These are phyloP conservation scores for Urocolius indicus DNA, from an alignment of 2,113 vertebrate genomes.

Conservation along the genomic window DNA sequence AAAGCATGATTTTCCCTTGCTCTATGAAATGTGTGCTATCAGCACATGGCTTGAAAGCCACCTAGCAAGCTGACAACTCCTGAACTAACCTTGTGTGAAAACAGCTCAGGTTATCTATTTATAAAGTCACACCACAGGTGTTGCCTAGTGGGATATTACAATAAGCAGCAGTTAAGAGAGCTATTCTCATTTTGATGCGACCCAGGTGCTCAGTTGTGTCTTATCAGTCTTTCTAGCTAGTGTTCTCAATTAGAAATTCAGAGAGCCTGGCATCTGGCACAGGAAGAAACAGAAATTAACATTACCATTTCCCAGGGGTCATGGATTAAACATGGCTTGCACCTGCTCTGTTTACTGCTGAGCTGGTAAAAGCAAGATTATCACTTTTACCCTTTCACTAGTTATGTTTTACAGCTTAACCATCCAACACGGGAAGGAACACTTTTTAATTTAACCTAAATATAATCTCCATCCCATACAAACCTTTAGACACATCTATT, in stretches of 20 bases:
- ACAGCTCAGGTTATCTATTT: slow-evolving; percentile 42
- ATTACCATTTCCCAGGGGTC: slow-evolving; percentile 21
- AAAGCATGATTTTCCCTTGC: neutral
- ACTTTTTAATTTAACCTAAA: neutral
- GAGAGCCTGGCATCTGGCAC: slow-evolving; percentile 16
- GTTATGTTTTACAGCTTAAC: neutral
- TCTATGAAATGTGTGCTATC: neutral
- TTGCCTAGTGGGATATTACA: neutral
- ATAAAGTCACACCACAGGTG: slow-evolving; percentile 43
- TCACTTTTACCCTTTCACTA: neutral
- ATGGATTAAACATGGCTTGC: slow-evolving; percentile 52
- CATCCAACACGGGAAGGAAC: neutral
- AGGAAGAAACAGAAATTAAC: slow-evolving; percentile 17
- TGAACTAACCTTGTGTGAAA: slow-evolving; percentile 10
- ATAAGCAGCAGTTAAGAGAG: slow-evolving; percentile 6
- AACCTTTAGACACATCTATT: neutral
- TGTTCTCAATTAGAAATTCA: slow-evolving; percentile 27
- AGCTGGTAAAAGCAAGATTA: slow-evolving; percentile 39
- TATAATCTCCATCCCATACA: neutral
- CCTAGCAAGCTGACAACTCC: slow-evolving; percentile 41
- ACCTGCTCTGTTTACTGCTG: slow-evolving; percentile 56
- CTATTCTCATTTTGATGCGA: neutral
- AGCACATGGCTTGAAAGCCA: slow-evolving; percentile 8
- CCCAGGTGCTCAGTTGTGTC: slow-evolving; percentile 33
- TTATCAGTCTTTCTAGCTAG: neutral